Base-by-base conservation (phyloP, 2,797 vertebrate genomes). In the Gymnocypris eckloni region DNA sequence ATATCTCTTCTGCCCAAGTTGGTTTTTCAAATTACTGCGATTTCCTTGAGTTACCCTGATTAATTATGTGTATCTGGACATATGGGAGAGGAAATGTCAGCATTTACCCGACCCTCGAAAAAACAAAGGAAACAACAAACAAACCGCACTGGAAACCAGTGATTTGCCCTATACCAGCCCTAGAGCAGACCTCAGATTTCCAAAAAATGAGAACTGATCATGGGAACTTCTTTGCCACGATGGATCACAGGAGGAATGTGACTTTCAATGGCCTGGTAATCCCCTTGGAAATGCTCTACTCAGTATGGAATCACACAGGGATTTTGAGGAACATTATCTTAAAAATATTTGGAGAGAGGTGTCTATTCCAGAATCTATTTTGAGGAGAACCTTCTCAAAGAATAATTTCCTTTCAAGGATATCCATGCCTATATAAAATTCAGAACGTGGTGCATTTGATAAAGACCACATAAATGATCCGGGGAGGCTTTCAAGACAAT, bases 81-180 rank as follows among this genome's bases (percentile, higher is more conserved):
- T 92, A 93, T 94, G 94, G 91, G 92, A 95, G 92, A 93, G 92
- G 91, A 94, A 93, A 93, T 90, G 56, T 90, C 88, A 84, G 87
- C 93, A 92, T 90, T 92, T 92, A 93, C 89, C 90, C 92, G 84
- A 92, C 91, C 92, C 90, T 90, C 16, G 90, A 93, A 93, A 93
- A 94, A 90, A 83, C 28, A 91, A 82, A 50, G 79, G 88, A 92
- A 94, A 89, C 90, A 94, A 95, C 94, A 93, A 94, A 93, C 87
- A 88, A 93, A 93, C 90, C 90, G 22, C 91, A 91, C 83, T 84
- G 37, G 64, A 88, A 84, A 79, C 43, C 66, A 70, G 22, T 75
- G 56, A 37, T 81, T 72, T 28, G 59, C 39, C 66, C 59, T 64
- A 9, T 59, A 81, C 69, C 69, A 86, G 59, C 45, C 61, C 20